These are phyloP conservation scores for Zaprionus ornatus DNA, from an alignment of 1,140 invertebrate genomes.

Conservation along the genomic window DNA sequence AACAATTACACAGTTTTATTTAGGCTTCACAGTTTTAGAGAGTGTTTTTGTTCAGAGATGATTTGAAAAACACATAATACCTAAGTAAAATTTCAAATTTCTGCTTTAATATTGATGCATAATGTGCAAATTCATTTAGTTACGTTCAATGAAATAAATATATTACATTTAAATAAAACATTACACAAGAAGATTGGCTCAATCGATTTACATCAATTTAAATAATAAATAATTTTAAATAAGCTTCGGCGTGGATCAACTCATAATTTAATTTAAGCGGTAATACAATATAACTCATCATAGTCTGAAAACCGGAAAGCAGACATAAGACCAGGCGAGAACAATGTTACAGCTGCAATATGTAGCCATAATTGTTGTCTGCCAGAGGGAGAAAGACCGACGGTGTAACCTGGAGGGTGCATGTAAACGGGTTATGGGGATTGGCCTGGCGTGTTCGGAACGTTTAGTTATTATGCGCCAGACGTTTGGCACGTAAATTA, in stretches of 20 bases:
- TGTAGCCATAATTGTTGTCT: slow-evolving; percentile 45
- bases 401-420: not conserved
- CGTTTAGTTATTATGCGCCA: slow-evolving; percentile 48
- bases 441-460: slow-evolving; percentile 23
- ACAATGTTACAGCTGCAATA: slow-evolving; percentile 33
- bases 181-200: not conserved
- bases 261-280: not conserved
- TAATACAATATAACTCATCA: not conserved
- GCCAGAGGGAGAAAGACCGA: not conserved
- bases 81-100: too few species aligned
- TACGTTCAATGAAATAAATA: not conserved
- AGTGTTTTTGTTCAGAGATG: not conserved
- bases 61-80: not conserved
- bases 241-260: not conserved
- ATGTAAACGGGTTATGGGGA: not conserved
- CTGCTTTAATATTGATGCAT: too few species aligned
- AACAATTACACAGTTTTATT: not conserved
- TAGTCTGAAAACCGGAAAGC: not conserved
- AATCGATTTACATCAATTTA: slow-evolving; percentile 2
- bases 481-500: slow-evolving; percentile 48
- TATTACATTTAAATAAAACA: not conserved
- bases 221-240: not conserved
- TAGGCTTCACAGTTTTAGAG: not conserved
- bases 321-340: not conserved
- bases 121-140: not conserved